phyloP scores from a whole-genome alignment of 1,140 invertebrate genomes.

The Drosophila kepulauana region DNA sequence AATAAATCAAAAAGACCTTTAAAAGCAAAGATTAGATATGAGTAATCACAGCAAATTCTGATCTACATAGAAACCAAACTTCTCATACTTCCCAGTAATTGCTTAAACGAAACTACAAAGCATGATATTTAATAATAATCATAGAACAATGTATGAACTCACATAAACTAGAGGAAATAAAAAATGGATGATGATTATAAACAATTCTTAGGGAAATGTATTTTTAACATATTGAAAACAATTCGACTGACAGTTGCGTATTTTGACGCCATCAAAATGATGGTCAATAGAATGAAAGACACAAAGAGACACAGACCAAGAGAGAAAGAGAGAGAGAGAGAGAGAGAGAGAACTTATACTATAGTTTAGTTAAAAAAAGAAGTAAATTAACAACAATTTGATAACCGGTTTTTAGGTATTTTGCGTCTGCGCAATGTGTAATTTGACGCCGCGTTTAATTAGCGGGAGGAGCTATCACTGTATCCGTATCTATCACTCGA shows the following conservation, averaged over 20 bases:
- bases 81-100: background rate
- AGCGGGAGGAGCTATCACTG: conserved; percentile 17
- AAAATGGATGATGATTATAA: conserved; percentile 8
- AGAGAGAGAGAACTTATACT: background rate
- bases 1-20: too few relatives aligned
- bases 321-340: background rate
- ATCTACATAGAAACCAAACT: background rate
- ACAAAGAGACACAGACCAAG: background rate
- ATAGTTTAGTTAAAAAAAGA: conserved; percentile 2
- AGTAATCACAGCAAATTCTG: too few relatives aligned
- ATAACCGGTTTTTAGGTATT: conserved; percentile 25
- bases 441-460: conserved; percentile 30
- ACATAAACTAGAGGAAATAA: background rate
- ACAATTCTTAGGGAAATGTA: background rate
- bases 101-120: background rate
- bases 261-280: background rate
- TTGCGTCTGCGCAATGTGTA: conserved; percentile 17
- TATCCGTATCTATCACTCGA: background rate
- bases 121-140: background rate
- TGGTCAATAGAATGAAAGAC: background rate
- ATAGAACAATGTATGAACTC: background rate
- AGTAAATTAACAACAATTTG: conserved; percentile 36
- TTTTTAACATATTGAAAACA: conserved; percentile 8
- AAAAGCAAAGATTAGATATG: background rate
- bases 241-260: conserved; percentile 1